Evolutionary conservation across 1,140 invertebrate species (phyloP).

Genomic region (Episyrphus balteatus): DNA sequence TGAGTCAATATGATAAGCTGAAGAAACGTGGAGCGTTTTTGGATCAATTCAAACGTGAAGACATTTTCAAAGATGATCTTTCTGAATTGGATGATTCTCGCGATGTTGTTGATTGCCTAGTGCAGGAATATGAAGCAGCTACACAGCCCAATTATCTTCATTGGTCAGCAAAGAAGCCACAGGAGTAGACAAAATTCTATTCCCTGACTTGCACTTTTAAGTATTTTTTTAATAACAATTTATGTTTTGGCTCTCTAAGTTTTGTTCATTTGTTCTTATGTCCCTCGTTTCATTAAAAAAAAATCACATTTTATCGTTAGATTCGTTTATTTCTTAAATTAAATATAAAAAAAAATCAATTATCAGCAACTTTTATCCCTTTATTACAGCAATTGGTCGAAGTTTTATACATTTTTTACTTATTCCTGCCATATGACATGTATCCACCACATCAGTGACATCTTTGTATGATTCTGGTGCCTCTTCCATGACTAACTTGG

Average conservation of each 20-base stretch:
- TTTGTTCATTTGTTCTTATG: too few species aligned
- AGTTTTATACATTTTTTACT: slow-evolving; percentile 97
- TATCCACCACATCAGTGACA: slow-evolving; percentile 98
- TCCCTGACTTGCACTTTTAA: too few species aligned
- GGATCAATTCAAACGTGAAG: slow-evolving; percentile 91
- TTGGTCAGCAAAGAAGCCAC: slow-evolving; percentile 30
- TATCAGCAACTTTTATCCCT: slow-evolving; percentile 55
- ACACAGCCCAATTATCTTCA: slow-evolving; percentile 79
- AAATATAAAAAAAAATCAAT: not conserved
- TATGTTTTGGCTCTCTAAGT: too few species aligned
- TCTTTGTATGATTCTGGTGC: slow-evolving; percentile 99
- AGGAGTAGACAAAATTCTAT: not conserved
- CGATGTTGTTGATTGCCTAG: slow-evolving; percentile 80
- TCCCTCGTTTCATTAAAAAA: too few species aligned
- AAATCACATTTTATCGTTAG: too few species aligned
- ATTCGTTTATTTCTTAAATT: too few species aligned
- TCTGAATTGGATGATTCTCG: slow-evolving; percentile 85
- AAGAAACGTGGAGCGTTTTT: slow-evolving; percentile 92
- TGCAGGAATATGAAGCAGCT: slow-evolving; percentile 92
- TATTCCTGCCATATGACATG: slow-evolving; percentile 94
- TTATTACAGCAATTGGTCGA: slow-evolving; percentile 96
- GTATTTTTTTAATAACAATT: too few species aligned
- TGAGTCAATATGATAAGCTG: slow-evolving; percentile 90
- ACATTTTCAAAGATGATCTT: slow-evolving; percentile 84
- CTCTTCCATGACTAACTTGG: slow-evolving; percentile 99